Evolutionary conservation across 2,888 invertebrate genomes (phyloP).

Genomic region (Steromphala cineraria): DNA sequence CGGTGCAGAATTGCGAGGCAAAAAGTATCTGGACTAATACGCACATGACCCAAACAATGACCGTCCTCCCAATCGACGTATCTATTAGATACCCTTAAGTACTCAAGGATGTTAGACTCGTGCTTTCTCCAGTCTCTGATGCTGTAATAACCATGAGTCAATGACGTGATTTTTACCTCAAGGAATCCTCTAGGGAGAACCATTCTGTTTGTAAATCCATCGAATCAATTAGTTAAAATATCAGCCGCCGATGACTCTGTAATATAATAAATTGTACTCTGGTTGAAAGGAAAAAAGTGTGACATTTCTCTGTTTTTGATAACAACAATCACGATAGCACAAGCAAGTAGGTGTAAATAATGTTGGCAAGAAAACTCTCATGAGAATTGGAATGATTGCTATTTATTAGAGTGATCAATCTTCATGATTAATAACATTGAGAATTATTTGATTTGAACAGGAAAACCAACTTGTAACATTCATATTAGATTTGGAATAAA

Average conservation of each 20-base stretch:
- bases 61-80: not conserved
- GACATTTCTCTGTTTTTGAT: too few species aligned
- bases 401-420: too few species aligned
- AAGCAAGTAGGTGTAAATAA: too few species aligned
- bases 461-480: too few species aligned
- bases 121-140: not conserved
- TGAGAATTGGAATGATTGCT: too few species aligned
- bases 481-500: too few species aligned
- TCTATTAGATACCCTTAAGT: not conserved
- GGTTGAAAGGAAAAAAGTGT: not conserved
- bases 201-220: not conserved
- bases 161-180: not conserved
- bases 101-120: not conserved
- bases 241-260: not conserved
- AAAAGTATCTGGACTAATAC: not conserved
- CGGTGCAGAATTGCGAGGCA: not conserved
- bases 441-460: too few species aligned
- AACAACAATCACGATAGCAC: too few species aligned
- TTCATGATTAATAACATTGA: too few species aligned
- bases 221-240: not conserved
- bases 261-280: not conserved
- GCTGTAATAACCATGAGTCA: not conserved
- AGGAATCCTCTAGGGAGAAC: not conserved
- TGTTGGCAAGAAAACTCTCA: too few species aligned
- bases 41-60: slow-evolving; percentile 12